Conservation (phyloP, 2,113 vertebrate species). For the Microtus oregoni region DNA sequence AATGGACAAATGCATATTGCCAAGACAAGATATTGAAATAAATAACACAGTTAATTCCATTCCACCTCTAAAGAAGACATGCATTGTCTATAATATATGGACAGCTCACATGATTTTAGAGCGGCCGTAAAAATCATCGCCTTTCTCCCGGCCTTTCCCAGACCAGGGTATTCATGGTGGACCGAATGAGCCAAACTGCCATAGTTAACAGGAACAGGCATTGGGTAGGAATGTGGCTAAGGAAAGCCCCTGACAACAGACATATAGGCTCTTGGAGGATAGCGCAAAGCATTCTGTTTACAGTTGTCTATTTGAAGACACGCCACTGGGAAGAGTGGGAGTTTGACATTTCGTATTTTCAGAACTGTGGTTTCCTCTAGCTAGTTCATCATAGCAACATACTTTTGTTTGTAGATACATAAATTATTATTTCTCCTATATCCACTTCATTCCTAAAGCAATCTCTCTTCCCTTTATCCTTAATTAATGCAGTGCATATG, state of each 20-base stretch:
- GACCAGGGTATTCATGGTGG: neutral
- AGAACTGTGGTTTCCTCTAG: neutral
- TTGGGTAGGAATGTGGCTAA: neutral
- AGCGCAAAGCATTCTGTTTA: neutral
- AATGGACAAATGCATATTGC: conserved; percentile 33
- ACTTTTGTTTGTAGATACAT: neutral
- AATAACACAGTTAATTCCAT: neutral
- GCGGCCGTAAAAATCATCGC: neutral
- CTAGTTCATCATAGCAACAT: neutral
- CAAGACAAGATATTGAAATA: conserved; percentile 5
- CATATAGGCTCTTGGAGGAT: neutral
- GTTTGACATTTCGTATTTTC: neutral
- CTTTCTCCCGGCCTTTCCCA: neutral
- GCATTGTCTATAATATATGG: neutral
- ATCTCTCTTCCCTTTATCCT: neutral
- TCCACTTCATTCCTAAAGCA: neutral
- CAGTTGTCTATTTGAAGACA: conserved; percentile 3
- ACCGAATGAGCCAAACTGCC: neutral
- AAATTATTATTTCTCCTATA: neutral
- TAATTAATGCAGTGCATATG: conserved; percentile 34
- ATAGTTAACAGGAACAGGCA: neutral
- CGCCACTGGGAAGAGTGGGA: neutral
- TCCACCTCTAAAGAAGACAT: neutral
- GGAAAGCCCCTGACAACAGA: neutral
- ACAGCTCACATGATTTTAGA: neutral